A percentile compares a stretch with the other conserved stretches of the same genome.
These are phyloP conservation scores for Microctonus brassicae DNA, from an alignment of 2,888 invertebrate species.

Conservation along the genomic window DNA sequence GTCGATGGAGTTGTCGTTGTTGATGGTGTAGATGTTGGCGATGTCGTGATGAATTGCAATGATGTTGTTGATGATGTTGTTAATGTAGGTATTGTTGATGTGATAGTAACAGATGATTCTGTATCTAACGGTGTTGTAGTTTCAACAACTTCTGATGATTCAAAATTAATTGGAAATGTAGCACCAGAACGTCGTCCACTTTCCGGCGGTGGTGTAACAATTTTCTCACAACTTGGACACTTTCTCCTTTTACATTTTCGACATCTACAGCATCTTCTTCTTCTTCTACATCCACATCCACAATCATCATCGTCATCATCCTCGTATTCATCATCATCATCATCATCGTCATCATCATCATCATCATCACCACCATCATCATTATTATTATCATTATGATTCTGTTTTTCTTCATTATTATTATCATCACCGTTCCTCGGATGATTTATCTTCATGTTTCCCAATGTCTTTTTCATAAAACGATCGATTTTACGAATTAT, in stretches of 20 bases:
- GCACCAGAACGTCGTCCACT: neutral
- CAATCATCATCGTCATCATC: neutral
- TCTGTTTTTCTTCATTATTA: neutral
- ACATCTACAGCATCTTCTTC: conserved; percentile 6
- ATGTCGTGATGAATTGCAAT: neutral
- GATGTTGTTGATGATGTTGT: neutral
- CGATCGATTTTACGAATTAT: conserved; percentile 20
- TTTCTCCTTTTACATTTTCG: conserved; percentile 3
- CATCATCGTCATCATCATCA: neutral
- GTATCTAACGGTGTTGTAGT: neutral
- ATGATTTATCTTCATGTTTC: neutral
- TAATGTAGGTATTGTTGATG: neutral
- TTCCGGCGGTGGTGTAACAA: neutral
- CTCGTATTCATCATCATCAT: conserved; percentile 6
- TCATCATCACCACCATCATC: neutral
- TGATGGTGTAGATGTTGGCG: neutral
- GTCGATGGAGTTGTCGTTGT: conserved; percentile 15
- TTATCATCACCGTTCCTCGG: neutral
- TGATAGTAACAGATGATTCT: neutral
- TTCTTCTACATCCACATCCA: neutral
- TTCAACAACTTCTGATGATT: neutral
- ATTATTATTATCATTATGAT: neutral
- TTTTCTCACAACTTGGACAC: neutral
- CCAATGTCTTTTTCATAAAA: conserved; percentile 9
- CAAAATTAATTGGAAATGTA: neutral